phyloP scores from a whole-genome alignment of 2,888 invertebrate genomes.

The Phania funesta region DNA sequence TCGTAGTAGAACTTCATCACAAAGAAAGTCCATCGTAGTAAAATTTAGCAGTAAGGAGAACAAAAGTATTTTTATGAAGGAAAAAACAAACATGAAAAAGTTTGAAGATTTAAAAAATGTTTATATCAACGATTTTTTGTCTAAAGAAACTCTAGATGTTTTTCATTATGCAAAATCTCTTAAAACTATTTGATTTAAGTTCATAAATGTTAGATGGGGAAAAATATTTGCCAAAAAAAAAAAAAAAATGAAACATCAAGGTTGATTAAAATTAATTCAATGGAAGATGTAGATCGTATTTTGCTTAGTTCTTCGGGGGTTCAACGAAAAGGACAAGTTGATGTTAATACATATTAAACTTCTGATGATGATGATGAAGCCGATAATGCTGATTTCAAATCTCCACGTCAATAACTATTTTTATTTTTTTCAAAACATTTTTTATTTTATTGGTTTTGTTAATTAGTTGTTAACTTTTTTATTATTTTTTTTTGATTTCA shows the following conservation, averaged over 20 bases:
- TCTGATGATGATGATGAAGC: not conserved
- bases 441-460: no score
- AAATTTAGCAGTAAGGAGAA: conserved; percentile 8
- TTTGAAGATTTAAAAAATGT: conserved; percentile 12
- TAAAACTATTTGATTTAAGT: conserved; percentile 24
- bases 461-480: not conserved
- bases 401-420: not conserved
- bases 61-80: conserved; percentile 5
- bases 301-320: not conserved
- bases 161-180: conserved; percentile 22
- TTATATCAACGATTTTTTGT: conserved; percentile 25
- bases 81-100: conserved; percentile 9
- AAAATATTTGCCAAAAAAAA: conserved; percentile 19
- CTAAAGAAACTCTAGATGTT: conserved; percentile 3
- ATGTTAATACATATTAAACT: not conserved
- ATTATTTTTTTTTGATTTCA: not conserved
- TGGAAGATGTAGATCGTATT: not conserved
- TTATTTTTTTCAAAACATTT: not conserved
- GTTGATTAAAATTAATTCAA: not conserved
- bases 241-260: not conserved
- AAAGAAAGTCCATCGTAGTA: not conserved
- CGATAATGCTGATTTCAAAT: not conserved
- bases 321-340: not conserved
- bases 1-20: not conserved
- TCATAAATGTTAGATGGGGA: conserved; percentile 3